These are phyloP conservation scores for Numida meleagris DNA, from an alignment of 2,113 vertebrate species.

Conservation along the genomic window DNA sequence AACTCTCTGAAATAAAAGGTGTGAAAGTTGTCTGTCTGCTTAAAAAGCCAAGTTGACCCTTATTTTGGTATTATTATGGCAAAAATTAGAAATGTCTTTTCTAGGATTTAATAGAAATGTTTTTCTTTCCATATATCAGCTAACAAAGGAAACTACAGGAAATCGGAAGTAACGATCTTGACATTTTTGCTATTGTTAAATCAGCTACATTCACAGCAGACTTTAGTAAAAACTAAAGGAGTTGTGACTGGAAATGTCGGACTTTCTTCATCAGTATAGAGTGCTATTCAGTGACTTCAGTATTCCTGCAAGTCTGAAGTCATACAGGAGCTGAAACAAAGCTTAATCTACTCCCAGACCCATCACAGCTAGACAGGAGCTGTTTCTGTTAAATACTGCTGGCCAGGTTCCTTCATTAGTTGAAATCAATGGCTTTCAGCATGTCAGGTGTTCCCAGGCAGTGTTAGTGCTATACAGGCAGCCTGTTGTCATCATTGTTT, in stretches of 20 bases:
- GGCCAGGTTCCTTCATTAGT: not conserved
- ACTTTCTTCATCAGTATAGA: not conserved
- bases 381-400: not conserved
- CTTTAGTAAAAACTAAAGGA: not conserved
- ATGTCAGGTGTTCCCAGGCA: not conserved
- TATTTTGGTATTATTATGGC: not conserved
- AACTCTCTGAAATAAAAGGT: not conserved
- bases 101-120: not conserved
- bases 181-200: conserved; percentile 14
- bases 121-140: not conserved
- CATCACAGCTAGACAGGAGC: not conserved
- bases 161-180: not conserved
- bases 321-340: not conserved
- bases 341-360: not conserved
- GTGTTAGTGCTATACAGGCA: not conserved
- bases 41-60: not conserved
- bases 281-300: not conserved
- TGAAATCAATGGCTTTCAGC: not conserved
- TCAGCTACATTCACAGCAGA: not conserved
- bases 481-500: fast-evolving
- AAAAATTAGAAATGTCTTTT: not conserved
- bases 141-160: not conserved
- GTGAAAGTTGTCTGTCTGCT: not conserved
- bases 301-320: not conserved
- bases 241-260: not conserved